A percentile compares a stretch with the other conserved stretches of the same genome.
Conservation (phyloP, 2,113 vertebrate species). For the Saguinus midas region DNA sequence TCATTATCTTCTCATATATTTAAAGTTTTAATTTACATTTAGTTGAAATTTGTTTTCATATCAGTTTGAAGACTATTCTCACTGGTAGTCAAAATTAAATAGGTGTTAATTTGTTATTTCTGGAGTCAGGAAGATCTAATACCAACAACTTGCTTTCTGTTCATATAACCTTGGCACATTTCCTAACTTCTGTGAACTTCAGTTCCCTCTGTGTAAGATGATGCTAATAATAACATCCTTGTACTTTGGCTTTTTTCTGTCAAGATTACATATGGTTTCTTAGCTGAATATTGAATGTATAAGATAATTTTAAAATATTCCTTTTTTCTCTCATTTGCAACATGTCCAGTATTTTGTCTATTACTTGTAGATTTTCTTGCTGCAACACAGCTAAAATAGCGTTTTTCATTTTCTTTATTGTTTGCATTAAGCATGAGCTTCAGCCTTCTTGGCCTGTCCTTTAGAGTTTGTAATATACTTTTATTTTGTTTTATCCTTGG, state of each 20-base stretch:
- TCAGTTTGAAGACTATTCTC: background rate
- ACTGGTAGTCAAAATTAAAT: background rate
- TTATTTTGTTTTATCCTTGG: background rate
- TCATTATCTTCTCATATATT: background rate
- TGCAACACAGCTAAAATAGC: background rate
- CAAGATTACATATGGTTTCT: background rate
- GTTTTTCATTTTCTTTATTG: conserved; percentile 32
- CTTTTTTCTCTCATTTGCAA: background rate
- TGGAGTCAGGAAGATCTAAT: background rate
- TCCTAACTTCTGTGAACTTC: background rate
- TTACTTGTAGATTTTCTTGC: conserved; percentile 2
- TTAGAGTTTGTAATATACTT: background rate
- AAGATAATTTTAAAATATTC: background rate
- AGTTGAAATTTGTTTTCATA: background rate
- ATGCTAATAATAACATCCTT: background rate
- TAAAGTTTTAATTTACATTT: background rate
- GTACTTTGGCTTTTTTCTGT: background rate
- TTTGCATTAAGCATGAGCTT: background rate
- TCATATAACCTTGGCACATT: background rate
- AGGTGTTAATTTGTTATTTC: background rate
- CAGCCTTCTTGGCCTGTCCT: conserved; percentile 3
- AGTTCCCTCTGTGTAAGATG: background rate
- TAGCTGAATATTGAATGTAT: background rate
- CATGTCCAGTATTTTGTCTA: background rate
- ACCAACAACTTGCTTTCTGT: background rate